These are phyloP conservation scores for Scyliorhinus canicula DNA, from an alignment of 2,797 vertebrate genomes.

Conservation along the genomic window DNA sequence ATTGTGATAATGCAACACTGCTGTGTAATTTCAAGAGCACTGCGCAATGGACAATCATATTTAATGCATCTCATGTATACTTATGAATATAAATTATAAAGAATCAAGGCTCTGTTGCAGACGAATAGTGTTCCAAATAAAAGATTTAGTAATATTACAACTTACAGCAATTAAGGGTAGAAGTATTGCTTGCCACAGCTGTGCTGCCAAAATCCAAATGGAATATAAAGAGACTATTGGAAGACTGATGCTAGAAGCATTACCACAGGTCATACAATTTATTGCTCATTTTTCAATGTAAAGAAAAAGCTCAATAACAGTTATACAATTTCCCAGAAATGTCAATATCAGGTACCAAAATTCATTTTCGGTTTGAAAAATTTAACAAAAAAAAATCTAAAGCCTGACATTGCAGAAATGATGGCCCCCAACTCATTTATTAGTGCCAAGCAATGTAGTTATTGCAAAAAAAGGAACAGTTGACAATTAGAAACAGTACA, in stretches of 20 bases:
- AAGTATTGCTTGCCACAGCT: constrained; percentile 32
- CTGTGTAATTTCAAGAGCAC: background rate
- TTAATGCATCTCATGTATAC: background rate
- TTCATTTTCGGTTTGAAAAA: constrained; percentile 7
- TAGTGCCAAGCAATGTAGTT: constrained; percentile 35
- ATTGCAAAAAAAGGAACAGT: constrained; percentile 36
- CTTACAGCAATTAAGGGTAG: too few species aligned
- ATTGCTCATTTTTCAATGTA: constrained; percentile 29
- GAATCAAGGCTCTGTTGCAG: background rate
- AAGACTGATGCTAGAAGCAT: constrained; percentile 35
- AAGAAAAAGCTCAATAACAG: constrained; percentile 23
- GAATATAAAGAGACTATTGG: constrained; percentile 34
- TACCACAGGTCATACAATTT: constrained; percentile 34
- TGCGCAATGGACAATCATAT: background rate
- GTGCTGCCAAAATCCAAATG: background rate
- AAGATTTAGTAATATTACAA: background rate
- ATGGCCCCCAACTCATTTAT: constrained; percentile 1
- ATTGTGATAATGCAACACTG: too few species aligned
- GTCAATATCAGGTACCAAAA: constrained; percentile 35
- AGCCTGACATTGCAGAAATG: constrained; percentile 8
- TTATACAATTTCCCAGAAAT: constrained; percentile 35
- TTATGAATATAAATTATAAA: background rate
- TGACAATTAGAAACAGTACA: constrained; percentile 29
- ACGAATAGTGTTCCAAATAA: background rate
- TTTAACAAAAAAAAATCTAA: background rate